Evolutionary conservation across 1,140 invertebrate genomes (phyloP), one percentile per base, ranked within the genome.

Genomic region (Campodea augens): DNA sequence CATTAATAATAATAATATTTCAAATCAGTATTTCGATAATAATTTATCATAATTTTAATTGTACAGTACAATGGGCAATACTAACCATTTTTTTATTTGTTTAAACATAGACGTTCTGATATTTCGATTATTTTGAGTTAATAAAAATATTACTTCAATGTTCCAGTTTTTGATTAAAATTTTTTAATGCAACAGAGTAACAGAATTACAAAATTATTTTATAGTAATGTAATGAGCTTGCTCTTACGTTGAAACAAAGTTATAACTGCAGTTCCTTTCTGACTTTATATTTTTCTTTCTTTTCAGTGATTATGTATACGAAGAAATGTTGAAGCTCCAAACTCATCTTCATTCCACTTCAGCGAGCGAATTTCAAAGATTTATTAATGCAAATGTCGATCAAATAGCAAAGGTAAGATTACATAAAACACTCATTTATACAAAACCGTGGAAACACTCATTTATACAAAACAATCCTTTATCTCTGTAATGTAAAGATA

Each of bases 291-390:
- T 55, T 49, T 36, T 55, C 22, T 42, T 56, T 37, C 49, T 54
- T 38, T 54, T 62, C 7, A 67, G 68, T 44, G 63, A 68, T 47
- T 66, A 72, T 54, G 55, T 74, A 50, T 73, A 74, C 55, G 62
- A 64, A 48, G 70, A 73, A 57, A 54, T 74, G 44, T 59, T 72
- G 39, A 60, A 68, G 25, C 72, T 69, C 68, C 69, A 73, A 38
- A 63, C 66, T 22, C 60, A 70, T 29, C 58, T 75, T 41, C 72
- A 74, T 65, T 67, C 71, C 32, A 67, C 69, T 43, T 72, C 72
- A 3, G 71, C 72, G 1, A 56, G 60, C 25, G 71, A 73, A 47
- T 63, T 75, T 38, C 69, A 74, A 56, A 67, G 70, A 48, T 74
- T 73, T 54, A 63, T 74, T 45, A 65, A 68, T 52, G 66, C 68